Evolutionary conservation across 2,888 invertebrate species (phyloP), one percentile per base, ranked within the genome.

Genomic region (Athalia rosae): DNA sequence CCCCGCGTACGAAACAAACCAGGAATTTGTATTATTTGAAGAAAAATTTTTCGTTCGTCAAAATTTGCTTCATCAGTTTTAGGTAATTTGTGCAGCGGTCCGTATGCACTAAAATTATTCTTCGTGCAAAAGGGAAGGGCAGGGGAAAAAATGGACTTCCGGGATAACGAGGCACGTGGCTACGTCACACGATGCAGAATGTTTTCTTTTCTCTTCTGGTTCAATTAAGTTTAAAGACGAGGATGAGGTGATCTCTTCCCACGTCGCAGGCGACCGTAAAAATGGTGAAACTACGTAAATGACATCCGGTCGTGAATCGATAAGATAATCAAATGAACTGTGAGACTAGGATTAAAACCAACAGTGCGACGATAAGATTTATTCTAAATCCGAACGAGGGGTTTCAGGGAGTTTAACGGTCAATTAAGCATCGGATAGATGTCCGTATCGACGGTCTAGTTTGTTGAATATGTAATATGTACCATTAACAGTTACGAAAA

Each of bases 361-460:
- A 67, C 67, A 50, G 67, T 67, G 45, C 67, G 67, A 67, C 67
- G 67, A 67, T 67, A 28, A 67, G 67, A 67, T 67, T 67, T 15
- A 67, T 67, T 53, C 67, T 15, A 53, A 67, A 67, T 67, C 67
- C 67, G 28, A 67, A 67, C 11, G 11, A 4, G 67, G 59, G 67
- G 50, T 67, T 67, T 53, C n/a, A 7, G 53, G 53, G 11, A 5
- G 67, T 67, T 67, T 50, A 67, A 53, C 67, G 41, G 53, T 11
- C 53, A 53, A 66, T 67, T 50, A 67, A 41, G 45, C 67, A 53
- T 53, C 11, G n/a, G 28, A 15, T 61, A 9, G 45, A 43, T 45
- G 28, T 64, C 8, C 11, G 11, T 59, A n/a, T 28, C n/a, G 28
- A 28, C 28, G 28, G 3, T 53, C 9, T 53, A 67, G 8, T 67